A percentile compares a stretch with the other conserved stretches of the same genome.
phyloP scores from a whole-genome alignment of 2,888 invertebrate genomes.

The Loripinus fragilis region DNA sequence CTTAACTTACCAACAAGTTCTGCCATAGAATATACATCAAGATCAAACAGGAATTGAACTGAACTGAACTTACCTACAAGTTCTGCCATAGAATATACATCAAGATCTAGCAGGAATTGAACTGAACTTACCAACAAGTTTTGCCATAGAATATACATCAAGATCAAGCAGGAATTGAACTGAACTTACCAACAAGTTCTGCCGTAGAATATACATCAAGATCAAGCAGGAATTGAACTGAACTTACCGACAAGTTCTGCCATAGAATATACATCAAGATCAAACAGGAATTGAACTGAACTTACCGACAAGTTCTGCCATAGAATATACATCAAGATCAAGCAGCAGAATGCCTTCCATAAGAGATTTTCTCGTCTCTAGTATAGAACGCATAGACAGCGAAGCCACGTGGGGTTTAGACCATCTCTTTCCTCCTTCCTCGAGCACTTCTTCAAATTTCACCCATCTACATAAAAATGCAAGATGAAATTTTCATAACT shows the following conservation, averaged over 20 bases:
- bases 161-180: constrained; percentile 61
- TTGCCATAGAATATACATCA: constrained; percentile 56
- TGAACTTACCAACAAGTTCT: no score
- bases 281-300: not conserved
- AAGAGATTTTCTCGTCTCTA: constrained; percentile 59
- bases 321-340: constrained; percentile 58
- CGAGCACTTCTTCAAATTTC: constrained; percentile 91
- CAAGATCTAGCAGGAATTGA: constrained; percentile 50
- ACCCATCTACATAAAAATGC: constrained; percentile 83
- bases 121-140: constrained; percentile 54
- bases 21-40: no score
- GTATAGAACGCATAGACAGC: constrained; percentile 86
- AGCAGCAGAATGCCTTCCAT: constrained; percentile 59
- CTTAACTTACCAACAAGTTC: no score
- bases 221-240: no score
- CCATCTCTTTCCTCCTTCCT: constrained; percentile 99
- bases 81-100: constrained; percentile 57
- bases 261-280: no score
- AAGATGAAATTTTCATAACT: not conserved
- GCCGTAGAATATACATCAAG: no score
- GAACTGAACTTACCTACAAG: constrained; percentile 50
- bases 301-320: constrained; percentile 59
- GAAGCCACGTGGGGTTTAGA: constrained; percentile 97
- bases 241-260: no score
- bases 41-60: no score